Evolutionary conservation across 2,113 vertebrate species (phyloP), one percentile per base, ranked within the genome.

Genomic region (Ictalurus furcatus): DNA sequence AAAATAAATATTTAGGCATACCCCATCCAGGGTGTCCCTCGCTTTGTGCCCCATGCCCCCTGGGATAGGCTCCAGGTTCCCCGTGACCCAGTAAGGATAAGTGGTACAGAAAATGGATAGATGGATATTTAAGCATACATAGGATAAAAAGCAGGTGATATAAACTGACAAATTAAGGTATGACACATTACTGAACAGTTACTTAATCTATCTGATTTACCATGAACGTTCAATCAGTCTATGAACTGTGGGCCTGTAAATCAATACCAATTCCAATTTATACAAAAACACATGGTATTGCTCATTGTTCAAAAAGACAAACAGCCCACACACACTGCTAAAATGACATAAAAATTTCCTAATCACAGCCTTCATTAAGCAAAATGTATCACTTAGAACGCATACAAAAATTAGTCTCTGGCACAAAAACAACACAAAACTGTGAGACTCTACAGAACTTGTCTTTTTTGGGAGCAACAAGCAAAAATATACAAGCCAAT

Each of bases 401-500:
- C 6, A 71, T 82, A 58, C 11, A 65, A 80, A 59, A 83, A 73
- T 88, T 37, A 25, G 30, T 56, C 61, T 82, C 3, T 25, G 17
- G n/a, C 59, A 69, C 30, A 69, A 82, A 58, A 88, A 58, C 30
- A 58, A 54, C 23, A 83, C 4, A 40, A 67, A 88, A 44, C 87
- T 30, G 52, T 30, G 58, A 88, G 89, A 61, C 54, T 30, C 73
- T 25, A 85, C 65, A 88, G 79, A 65, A 85, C 85, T 87, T 85
- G 34, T 74, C 85, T 37, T 89, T 90, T 92, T 90, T 84, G 59
- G 85, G 85, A 92, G 84, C 78, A 88, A 81, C 83, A 85, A 34
- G 85, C n/a, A 89, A 81, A 65, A 88, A 93, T 92, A 84, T 74
- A 92, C 52, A 21, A 85, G 65, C 76, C 94, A 95, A 95, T 95